Evolutionary conservation across 2,888 invertebrate genomes (phyloP).

Genomic region (Drosophila melanosoma): DNA sequence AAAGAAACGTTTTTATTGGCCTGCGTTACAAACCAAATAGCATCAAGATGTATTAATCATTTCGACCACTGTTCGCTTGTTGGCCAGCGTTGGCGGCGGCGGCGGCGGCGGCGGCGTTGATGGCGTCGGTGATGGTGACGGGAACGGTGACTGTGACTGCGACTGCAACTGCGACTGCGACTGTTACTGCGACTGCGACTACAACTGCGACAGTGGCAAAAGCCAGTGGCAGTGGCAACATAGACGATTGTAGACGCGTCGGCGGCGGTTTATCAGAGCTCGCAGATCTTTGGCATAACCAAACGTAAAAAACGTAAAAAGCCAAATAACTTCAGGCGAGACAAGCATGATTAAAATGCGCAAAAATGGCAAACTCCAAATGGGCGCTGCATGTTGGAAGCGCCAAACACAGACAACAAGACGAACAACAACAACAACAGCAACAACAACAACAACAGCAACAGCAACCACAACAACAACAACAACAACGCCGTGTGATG

Average conservation of each 20-base stretch:
- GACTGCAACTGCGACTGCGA: background rate
- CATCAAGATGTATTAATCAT: constrained; percentile 82
- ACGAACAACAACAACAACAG: constrained; percentile 39
- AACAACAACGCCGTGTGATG: constrained; percentile 66
- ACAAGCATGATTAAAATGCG: constrained; percentile 79
- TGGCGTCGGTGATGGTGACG: background rate
- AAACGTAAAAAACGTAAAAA: constrained; percentile 61
- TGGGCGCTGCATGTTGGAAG: constrained; percentile 75
- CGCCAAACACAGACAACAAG: constrained; percentile 53
- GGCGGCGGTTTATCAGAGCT: constrained; percentile 65
- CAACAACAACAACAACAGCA: constrained; percentile 42
- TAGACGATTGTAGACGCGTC: constrained; percentile 37
- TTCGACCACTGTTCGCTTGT: constrained; percentile 56
- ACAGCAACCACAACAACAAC: constrained; percentile 38
- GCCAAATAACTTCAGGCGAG: constrained; percentile 78
- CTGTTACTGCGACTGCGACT: constrained; percentile 4
- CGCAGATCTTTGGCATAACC: constrained; percentile 69
- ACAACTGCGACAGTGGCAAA: background rate
- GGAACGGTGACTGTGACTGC: background rate
- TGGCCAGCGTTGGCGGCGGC: constrained; percentile 39
- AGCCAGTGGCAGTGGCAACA: constrained; percentile 32
- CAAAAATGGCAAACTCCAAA: constrained; percentile 79
- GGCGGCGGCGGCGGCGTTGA: too few species aligned
- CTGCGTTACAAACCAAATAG: constrained; percentile 76
- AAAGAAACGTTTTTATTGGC: constrained; percentile 77